Percentiles rank a stretch among this genome's conserved stretches.
Conservation (phyloP, 2,797 vertebrate species). For the Poecile montanus region DNA sequence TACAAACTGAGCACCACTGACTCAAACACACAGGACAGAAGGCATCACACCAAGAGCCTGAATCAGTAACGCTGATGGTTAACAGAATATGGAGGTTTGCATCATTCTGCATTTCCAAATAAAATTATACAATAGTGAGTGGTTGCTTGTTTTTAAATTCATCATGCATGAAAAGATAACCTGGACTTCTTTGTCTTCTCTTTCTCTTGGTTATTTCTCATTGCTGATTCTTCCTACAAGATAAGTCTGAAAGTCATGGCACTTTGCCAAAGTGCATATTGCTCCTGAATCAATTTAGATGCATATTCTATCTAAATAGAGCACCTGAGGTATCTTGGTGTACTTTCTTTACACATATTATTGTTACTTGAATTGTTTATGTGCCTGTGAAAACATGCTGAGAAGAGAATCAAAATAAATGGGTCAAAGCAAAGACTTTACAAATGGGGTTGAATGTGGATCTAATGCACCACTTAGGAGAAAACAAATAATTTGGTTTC, state of each 20-base stretch:
- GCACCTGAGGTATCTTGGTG: background rate
- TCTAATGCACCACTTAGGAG: background rate
- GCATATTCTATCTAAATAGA: background rate
- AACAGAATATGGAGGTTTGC: background rate
- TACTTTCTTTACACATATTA: background rate
- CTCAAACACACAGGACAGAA: background rate
- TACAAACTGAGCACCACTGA: background rate
- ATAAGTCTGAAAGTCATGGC: background rate
- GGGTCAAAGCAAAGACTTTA: background rate
- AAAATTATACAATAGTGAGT: background rate
- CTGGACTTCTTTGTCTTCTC: background rate
- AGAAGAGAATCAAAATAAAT: background rate
- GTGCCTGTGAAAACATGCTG: background rate
- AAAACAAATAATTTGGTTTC: background rate
- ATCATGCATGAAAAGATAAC: background rate
- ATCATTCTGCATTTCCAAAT: background rate
- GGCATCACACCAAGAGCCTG: background rate
- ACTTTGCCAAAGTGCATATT: background rate
- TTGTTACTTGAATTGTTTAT: background rate
- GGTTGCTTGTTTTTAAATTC: background rate
- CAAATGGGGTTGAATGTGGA: background rate
- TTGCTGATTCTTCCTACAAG: background rate
- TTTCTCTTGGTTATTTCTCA: background rate
- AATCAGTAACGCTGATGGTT: background rate
- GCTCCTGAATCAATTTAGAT: conserved; percentile 2